These are phyloP conservation scores for Listronotus oregonensis DNA, from an alignment of 1,140 invertebrate species.

Conservation along the genomic window DNA sequence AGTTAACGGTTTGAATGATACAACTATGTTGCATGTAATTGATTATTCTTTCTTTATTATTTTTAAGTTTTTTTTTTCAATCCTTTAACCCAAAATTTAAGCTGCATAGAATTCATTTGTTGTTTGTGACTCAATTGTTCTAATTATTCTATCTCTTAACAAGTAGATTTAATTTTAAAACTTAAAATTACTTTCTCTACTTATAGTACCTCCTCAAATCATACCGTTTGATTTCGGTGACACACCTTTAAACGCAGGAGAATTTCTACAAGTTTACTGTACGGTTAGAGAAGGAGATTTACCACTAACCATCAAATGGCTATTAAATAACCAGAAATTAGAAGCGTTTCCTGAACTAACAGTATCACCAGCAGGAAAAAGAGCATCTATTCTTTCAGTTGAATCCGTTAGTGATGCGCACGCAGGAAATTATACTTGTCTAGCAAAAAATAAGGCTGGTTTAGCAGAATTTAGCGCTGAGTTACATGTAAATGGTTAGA, in stretches of 20 bases:
- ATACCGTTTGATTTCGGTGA: constrained; percentile 58
- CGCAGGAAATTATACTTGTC: constrained; percentile 69
- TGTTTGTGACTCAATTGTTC: no score
- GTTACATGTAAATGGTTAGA: constrained; percentile 67
- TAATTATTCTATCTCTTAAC: no score
- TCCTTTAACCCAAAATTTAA: no score
- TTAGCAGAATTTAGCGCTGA: constrained; percentile 61
- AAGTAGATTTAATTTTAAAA: no score
- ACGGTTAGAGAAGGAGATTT: constrained; percentile 62
- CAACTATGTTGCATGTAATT: background rate
- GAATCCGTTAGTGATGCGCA: constrained; percentile 62
- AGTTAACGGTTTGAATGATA: constrained; percentile 63
- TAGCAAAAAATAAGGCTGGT: constrained; percentile 70
- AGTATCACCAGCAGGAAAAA: constrained; percentile 64
- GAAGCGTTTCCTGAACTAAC: constrained; percentile 38
- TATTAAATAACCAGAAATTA: constrained; percentile 40
- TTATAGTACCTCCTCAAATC: constrained; percentile 60
- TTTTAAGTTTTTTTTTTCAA: no score
- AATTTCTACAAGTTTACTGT: constrained; percentile 61
- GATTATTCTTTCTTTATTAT: constrained; percentile 19
- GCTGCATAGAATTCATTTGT: background rate
- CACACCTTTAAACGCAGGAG: constrained; percentile 61
- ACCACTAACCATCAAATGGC: constrained; percentile 60
- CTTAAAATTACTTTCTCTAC: constrained; percentile 47
- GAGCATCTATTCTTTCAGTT: constrained; percentile 68